A percentile compares a stretch with the other conserved stretches of the same genome.
These are phyloP conservation scores for Hozukius guyotensis DNA, from an alignment of 2,797 vertebrate species.

Conservation along the genomic window DNA sequence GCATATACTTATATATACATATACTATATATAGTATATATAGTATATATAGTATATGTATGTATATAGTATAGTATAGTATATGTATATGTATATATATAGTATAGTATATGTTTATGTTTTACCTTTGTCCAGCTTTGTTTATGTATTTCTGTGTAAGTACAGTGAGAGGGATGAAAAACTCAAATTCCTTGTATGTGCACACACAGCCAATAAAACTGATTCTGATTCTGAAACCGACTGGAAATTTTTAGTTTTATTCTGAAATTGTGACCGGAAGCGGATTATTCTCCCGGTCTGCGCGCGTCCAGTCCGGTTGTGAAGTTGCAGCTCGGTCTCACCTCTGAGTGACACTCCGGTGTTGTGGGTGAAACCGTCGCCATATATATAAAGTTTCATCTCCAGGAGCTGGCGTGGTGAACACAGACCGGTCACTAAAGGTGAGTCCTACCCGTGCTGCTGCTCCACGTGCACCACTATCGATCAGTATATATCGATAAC, in stretches of 20 bases:
- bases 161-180: no score
- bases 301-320: not conserved
- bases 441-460: slow-evolving; percentile 23
- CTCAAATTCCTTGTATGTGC: no score
- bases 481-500: not conserved
- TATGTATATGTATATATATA: no score
- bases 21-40: no score
- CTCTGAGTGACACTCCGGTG: slow-evolving; percentile 20
- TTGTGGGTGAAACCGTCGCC: not conserved
- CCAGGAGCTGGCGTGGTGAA: not conserved
- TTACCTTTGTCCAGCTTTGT: no score
- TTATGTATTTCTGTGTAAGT: no score
- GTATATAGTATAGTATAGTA: no score
- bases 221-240: no score
- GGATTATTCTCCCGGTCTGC: not conserved
- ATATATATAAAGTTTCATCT: not conserved
- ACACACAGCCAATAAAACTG: no score
- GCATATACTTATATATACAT: no score
- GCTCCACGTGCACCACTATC: not conserved
- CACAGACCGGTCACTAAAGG: slow-evolving; percentile 25
- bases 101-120: no score
- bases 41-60: no score
- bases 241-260: slow-evolving; percentile 9
- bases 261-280: slow-evolving; percentile 47
- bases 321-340: slow-evolving; percentile 2